Base-by-base conservation (phyloP, 2,113 vertebrate genomes). In the Tychaedon coryphoeus region DNA sequence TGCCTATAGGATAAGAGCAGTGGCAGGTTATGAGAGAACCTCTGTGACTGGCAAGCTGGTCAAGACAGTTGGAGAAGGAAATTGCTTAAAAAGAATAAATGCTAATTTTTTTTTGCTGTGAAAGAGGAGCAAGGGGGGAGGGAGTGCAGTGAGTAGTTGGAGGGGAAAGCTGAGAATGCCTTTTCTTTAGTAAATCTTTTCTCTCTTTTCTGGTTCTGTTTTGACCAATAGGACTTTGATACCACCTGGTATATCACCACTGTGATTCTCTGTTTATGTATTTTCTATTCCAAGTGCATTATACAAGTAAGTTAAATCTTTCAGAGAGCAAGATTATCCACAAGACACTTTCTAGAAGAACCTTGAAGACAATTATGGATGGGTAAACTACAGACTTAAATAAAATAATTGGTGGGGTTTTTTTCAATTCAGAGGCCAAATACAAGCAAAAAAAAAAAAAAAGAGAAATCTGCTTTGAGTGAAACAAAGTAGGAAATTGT, bases 111-210 rank as follows among this genome's bases (percentile, higher is more conserved):
- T 66, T 92, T 69, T 54, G 1, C 18, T 14, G 12, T 42, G 22
- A 17, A 14, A 60, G 33, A 51, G 24, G 5, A 31, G 7, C 0
- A 0, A 3, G 4, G 5, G 4, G 8, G 18, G 25, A 51, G 3
- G 8, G 6, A 25, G 14, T 14, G 8, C 20, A 16, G 6, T 43
- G n/a, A 28, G 24, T 29, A 3, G 16, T 29, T 60, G 31, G 54
- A 40, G 3, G 11, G 9, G 17, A 43, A 62, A 29, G 2, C 6
- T 75, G 26, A 69, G 7, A 67, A 53, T 0, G 1, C 4, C 14
- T 90, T 78, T 51, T 56, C 6, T 36, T 71, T 62, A 66, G 56
- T 69, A n/a, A 71, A 26, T 7, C 0, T 12, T 38, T 73, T 56
- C 12, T 22, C 34, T 29, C 33, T 43, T 38, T 62, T 28, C 34